Base-by-base conservation (phyloP, 2,888 invertebrate genomes). In the Drosophila mettleri region DNA sequence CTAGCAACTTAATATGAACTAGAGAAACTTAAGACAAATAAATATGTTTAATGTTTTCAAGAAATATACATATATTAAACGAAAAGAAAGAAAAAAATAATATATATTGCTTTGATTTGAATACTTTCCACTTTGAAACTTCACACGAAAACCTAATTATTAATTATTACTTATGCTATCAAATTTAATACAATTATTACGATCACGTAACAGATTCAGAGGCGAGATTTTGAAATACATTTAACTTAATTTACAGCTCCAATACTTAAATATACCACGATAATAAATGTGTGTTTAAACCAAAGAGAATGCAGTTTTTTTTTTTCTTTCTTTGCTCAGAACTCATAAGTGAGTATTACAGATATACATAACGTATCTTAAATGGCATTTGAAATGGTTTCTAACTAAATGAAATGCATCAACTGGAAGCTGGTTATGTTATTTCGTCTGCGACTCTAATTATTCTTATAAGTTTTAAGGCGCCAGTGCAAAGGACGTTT, bases 321-420 rank as follows among this genome's bases (percentile, higher is more conserved):
- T n/a, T n/a, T n/a, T n/a, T n/a, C n/a, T n/a, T n/a, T n/a, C n/a
- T n/a, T n/a, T n/a, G n/a, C n/a, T n/a, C 8, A 60, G 52, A 55
- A 39, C 20, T 34, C 33, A 36, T 14, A 34, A 14, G 24, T 27
- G 41, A 27, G 33, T n/a, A 41, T n/a, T 38, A 20, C 18, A 39
- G 24, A 41, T 58, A 41, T 58, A 59, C 14, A 33, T 58, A n/a
- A 36, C 22, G 48, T 57, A 49, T 38, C 41, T 38, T 49, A 43
- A 69, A 83, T 84, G 87, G 77, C 84, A 80, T 80, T 83, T 65
- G 48, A 57, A 71, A 71, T 64, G 53, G 57, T 57, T 58, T 51
- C 39, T 58, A 80, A 49, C 51, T 64, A 64, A 55, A 48, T 64
- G 53, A 74, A 79, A 65, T 72, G 64, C 77, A 65, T 39, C 31